Percentiles rank a stretch among this genome's conserved stretches.
phyloP scores from a whole-genome alignment of 2,888 invertebrate genomes.

The Oscheius sp. region DNA sequence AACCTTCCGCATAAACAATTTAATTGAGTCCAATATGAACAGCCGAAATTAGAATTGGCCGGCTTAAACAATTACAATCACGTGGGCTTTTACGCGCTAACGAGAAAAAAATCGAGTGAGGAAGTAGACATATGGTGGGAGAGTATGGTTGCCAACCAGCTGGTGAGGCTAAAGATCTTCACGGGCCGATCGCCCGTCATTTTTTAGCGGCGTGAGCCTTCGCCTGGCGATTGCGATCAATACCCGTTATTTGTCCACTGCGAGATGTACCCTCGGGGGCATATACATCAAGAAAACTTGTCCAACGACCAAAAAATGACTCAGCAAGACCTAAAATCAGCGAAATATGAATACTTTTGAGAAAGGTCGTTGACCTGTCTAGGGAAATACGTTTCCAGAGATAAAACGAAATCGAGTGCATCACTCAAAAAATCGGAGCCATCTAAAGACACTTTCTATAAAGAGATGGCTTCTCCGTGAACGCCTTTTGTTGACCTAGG shows the following conservation, averaged over 20 bases:
- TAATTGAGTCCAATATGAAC: background rate
- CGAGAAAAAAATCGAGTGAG: background rate
- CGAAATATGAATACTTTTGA: background rate
- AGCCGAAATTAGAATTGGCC: background rate
- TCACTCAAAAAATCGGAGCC: too few species aligned
- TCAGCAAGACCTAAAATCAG: conserved; percentile 11
- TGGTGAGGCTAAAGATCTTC: conserved; percentile 30
- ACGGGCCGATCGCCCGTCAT: conserved; percentile 29
- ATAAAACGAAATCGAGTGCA: too few species aligned
- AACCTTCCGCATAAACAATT: background rate
- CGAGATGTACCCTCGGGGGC: conserved; percentile 31
- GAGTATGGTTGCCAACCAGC: conserved; percentile 20
- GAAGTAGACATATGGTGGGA: conserved; percentile 13
- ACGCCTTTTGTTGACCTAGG: conserved; percentile 11
- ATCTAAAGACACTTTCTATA: background rate
- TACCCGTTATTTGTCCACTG: conserved; percentile 34
- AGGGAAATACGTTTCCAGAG: too few species aligned
- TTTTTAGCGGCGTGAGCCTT: conserved; percentile 33
- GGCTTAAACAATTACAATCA: background rate
- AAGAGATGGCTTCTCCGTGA: conserved; percentile 10
- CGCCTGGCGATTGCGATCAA: conserved; percentile 35
- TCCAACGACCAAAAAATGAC: conserved; percentile 2
- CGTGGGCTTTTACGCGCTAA: conserved; percentile 9
- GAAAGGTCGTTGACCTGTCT: too few species aligned
- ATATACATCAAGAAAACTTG: conserved; percentile 7